phyloP scores from a whole-genome alignment of 2,797 vertebrate species.

The Acropternis orthonyx region DNA sequence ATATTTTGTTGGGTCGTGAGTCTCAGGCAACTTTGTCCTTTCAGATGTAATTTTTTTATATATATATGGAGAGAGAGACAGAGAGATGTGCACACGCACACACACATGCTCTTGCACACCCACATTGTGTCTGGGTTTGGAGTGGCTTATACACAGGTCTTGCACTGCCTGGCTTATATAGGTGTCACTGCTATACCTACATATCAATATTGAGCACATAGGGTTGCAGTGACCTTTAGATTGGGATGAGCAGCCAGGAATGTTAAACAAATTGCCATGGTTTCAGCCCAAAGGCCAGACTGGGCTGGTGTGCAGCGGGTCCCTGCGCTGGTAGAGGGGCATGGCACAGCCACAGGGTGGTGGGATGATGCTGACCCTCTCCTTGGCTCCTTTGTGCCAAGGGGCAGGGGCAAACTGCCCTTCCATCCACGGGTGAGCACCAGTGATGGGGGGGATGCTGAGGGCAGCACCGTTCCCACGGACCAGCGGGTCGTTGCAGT shows the following conservation, averaged over 20 bases:
- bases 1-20: conserved; percentile 46
- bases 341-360: fast-evolving
- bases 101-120: neutral
- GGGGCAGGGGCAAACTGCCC: neutral
- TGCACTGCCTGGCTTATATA: neutral
- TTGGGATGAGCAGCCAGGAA: conserved; percentile 39
- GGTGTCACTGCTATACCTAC: neutral
- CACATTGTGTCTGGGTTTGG: neutral
- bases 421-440: neutral
- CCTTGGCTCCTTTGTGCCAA: fast-evolving
- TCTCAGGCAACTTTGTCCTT: conserved; percentile 62
- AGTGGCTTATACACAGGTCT: neutral
- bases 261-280: neutral
- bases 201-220: neutral
- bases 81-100: neutral
- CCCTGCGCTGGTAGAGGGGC: neutral
- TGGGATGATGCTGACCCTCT: neutral
- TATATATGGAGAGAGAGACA: neutral
- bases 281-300: neutral
- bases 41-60: conserved; percentile 65
- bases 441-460: neutral
- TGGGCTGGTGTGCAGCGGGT: neutral
- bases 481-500: neutral
- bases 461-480: fast-evolving
- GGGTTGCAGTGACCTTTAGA: conserved; percentile 33